A percentile compares a stretch with the other conserved stretches of the same genome.
phyloP scores from a whole-genome alignment of 2,797 vertebrate species.

The Coranthus polyacanthus region DNA sequence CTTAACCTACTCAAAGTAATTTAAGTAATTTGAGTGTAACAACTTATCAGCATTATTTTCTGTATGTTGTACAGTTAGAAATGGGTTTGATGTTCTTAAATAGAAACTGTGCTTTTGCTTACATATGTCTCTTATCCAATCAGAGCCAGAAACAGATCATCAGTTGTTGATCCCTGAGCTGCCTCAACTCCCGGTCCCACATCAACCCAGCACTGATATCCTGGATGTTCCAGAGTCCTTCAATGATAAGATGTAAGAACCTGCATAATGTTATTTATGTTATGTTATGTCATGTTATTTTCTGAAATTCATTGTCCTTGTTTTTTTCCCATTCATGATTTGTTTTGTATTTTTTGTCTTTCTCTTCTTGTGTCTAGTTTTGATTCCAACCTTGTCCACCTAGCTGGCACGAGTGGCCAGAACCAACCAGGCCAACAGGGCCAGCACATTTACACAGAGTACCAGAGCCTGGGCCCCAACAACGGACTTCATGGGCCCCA shows the following conservation, averaged over 20 bases:
- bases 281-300: no score
- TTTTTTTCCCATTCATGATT: no score
- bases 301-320: no score
- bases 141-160: conserved; percentile 82
- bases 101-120: conserved; percentile 9
- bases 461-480: conserved; percentile 88
- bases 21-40: no score
- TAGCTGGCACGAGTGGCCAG: conserved; percentile 89
- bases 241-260: conserved; percentile 78
- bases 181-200: conserved; percentile 89
- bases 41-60: no score
- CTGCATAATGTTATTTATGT: not conserved
- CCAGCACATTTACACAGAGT: conserved; percentile 93
- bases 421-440: conserved; percentile 88
- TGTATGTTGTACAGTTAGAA: not conserved
- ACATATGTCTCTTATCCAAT: conserved; percentile 59
- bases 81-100: not conserved
- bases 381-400: conserved; percentile 89
- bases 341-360: not conserved
- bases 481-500: conserved; percentile 63
- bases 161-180: conserved; percentile 87
- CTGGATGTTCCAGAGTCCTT: conserved; percentile 92
- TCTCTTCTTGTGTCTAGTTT: conserved; percentile 48
- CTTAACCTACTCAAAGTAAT: no score
- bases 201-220: conserved; percentile 86